Percentiles rank a stretch among this genome's conserved stretches.
Conservation (phyloP, 2,888 invertebrate genomes). For the Dryomyza anilis region DNA sequence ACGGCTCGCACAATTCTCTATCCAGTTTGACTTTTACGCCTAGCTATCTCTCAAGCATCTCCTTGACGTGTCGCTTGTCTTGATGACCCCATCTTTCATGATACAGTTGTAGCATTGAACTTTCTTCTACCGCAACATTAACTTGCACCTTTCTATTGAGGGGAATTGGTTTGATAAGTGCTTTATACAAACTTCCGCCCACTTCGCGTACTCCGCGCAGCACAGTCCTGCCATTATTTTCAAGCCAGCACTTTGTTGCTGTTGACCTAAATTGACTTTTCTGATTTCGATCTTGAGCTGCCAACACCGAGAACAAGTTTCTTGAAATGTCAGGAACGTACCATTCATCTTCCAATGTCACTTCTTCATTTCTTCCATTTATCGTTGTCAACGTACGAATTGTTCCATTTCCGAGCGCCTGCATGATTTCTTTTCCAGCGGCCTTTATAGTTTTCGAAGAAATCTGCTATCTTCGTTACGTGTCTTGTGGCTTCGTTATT, state of each 20-base stretch:
- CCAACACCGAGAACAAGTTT: neutral
- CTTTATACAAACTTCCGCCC: neutral
- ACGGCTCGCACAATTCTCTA: slow-evolving; percentile 18
- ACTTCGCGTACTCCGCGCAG: neutral
- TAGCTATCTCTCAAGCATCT: slow-evolving; percentile 15
- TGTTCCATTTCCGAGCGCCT: slow-evolving; percentile 11
- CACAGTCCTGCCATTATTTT: neutral
- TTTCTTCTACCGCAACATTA: neutral
- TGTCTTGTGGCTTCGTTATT: neutral
- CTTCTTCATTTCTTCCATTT: neutral
- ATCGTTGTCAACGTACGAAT: slow-evolving; percentile 20
- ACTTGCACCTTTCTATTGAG: neutral
- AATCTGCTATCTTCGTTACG: neutral
- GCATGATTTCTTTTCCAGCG: neutral
- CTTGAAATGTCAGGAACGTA: neutral
- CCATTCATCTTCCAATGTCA: neutral
- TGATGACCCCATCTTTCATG: slow-evolving; percentile 20
- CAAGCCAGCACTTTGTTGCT: neutral
- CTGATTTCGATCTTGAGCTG: neutral
- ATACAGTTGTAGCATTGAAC: slow-evolving; percentile 19
- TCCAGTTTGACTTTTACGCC: slow-evolving; percentile 7
- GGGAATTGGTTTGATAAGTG: neutral
- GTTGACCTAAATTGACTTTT: neutral
- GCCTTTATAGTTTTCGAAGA: neutral
- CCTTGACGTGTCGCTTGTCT: slow-evolving; percentile 21